A percentile compares a stretch with the other conserved stretches of the same genome.
phyloP scores from a whole-genome alignment of 2,113 vertebrate genomes.

The Lethenteron reissneri region DNA sequence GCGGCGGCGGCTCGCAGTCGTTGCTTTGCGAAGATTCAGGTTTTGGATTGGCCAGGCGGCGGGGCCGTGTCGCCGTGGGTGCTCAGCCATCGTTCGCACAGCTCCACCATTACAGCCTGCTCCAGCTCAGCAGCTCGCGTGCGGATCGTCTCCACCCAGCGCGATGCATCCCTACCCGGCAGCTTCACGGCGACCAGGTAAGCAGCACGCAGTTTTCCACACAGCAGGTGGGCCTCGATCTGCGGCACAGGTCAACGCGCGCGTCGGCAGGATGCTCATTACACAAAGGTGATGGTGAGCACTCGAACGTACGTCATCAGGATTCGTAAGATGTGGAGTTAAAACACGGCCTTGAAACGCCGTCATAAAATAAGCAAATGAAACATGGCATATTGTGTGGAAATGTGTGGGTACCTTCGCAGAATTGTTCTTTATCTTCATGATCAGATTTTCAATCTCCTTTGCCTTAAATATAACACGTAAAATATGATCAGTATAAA shows the following conservation, averaged over 20 bases:
- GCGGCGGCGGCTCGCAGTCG: too few relatives aligned
- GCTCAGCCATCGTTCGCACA: conserved; percentile 68
- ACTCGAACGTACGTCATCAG: too few relatives aligned
- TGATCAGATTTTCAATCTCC: conserved; percentile 67
- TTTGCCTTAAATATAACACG: conserved; percentile 24
- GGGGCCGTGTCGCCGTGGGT: conserved; percentile 33
- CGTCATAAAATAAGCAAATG: too few relatives aligned
- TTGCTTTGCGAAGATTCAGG: too few relatives aligned
- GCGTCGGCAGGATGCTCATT: too few relatives aligned
- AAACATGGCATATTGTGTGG: too few relatives aligned
- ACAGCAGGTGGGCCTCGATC: conserved; percentile 66
- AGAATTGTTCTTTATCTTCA: conserved; percentile 60
- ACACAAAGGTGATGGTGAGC: too few relatives aligned
- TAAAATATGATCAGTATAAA: too few relatives aligned
- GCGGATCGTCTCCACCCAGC: conserved; percentile 47
- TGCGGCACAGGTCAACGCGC: conserved; percentile 15
- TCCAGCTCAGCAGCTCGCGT: conserved; percentile 36
- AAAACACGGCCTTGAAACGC: too few relatives aligned
- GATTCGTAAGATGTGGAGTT: too few relatives aligned
- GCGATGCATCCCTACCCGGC: conserved; percentile 35
- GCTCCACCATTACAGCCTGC: conserved; percentile 55
- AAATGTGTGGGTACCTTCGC: conserved; percentile 41
- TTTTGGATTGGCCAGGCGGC: conserved; percentile 14
- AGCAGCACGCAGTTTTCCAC: conserved; percentile 61
- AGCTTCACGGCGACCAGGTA: conserved; percentile 75